phyloP scores from a whole-genome alignment of 2,797 vertebrate species.

The Fratercula arctica region DNA sequence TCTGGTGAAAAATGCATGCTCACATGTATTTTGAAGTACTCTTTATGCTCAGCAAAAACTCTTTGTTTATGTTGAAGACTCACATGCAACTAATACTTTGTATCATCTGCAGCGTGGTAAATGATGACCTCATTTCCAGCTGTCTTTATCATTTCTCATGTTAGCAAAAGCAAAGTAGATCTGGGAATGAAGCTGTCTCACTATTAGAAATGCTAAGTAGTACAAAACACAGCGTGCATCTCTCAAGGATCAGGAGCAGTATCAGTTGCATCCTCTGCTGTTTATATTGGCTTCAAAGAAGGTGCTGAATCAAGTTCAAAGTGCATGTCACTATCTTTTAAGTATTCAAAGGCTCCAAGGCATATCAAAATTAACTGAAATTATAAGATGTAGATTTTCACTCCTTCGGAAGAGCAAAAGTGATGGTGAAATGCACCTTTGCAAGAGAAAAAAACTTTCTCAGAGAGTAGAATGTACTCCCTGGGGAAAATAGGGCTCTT shows the following conservation, averaged over 20 bases:
- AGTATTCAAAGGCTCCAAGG: not conserved
- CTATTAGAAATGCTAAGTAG: not conserved
- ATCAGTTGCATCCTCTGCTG: not conserved
- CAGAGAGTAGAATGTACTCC: not conserved
- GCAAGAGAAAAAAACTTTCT: not conserved
- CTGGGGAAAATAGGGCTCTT: not conserved
- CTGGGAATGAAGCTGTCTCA: not conserved
- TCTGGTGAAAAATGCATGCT: not conserved
- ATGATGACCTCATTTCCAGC: not conserved
- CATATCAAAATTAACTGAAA: not conserved
- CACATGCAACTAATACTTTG: not conserved
- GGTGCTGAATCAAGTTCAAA: not conserved
- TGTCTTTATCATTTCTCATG: not conserved
- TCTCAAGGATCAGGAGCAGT: not conserved
- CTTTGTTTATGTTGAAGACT: not conserved
- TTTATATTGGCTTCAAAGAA: not conserved
- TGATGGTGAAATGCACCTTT: not conserved
- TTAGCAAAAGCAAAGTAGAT: not conserved
- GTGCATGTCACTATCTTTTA: not conserved
- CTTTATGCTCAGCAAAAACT: not conserved
- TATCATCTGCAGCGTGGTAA: not conserved
- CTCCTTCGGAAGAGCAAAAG: not conserved
- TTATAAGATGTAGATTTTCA: not conserved
- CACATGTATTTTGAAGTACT: not conserved
- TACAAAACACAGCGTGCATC: accelerated